Evolutionary conservation across 2,113 vertebrate genomes (phyloP).

Genomic region (Varanus salvator): DNA sequence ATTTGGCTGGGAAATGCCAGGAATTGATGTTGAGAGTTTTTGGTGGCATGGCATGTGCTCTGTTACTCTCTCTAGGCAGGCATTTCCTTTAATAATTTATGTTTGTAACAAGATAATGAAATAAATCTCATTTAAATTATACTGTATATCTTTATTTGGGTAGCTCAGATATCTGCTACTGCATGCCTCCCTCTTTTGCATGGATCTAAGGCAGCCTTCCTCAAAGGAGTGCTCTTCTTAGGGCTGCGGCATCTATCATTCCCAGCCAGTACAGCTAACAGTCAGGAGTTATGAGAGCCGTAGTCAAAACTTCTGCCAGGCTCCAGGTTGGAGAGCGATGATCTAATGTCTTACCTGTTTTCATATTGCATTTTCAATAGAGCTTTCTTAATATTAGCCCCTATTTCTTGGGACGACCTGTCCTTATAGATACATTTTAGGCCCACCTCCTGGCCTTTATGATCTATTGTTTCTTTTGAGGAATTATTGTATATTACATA

Average conservation of each 20-base stretch:
- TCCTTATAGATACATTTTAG: neutral
- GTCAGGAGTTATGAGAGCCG: no score
- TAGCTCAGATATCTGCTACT: neutral
- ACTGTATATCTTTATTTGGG: neutral
- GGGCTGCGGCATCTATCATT: no score
- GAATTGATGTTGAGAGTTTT: neutral
- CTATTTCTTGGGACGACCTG: neutral
- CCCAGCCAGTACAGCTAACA: no score
- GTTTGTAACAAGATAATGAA: neutral
- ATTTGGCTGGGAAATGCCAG: neutral
- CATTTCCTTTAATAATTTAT: neutral
- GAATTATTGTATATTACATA: neutral
- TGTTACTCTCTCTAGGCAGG: neutral
- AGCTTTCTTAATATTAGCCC: neutral
- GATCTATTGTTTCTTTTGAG: neutral
- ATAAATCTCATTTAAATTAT: neutral
- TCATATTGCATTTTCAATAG: neutral
- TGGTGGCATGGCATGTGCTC: neutral
- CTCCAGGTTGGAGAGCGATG: no score
- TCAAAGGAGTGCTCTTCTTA: no score
- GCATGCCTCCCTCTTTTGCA: neutral
- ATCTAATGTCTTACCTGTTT: neutral
- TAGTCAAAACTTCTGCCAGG: no score
- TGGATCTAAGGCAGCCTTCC: neutral
- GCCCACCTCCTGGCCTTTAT: neutral